A percentile compares a stretch with the other conserved stretches of the same genome.
These are phyloP conservation scores for Varanus salvator DNA, from an alignment of 2,113 vertebrate species.

Conservation along the genomic window DNA sequence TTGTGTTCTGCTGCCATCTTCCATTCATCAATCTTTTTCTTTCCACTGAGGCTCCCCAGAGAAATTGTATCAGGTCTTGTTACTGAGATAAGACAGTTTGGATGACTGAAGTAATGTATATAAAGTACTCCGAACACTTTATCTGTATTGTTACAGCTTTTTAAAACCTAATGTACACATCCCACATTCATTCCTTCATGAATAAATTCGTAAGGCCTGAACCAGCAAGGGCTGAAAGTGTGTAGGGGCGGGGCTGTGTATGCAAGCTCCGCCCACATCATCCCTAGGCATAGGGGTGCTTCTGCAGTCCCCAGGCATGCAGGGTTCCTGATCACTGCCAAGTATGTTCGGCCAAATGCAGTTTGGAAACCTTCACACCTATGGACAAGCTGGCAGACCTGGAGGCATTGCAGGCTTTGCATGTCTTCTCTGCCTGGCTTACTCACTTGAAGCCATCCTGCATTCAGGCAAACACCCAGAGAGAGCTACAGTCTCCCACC, in stretches of 20 bases:
- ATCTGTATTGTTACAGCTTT: not conserved
- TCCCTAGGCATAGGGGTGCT: too few relatives aligned
- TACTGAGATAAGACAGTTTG: not conserved
- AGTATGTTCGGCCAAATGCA: too few relatives aligned
- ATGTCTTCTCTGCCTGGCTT: too few relatives aligned
- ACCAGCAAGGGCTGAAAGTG: too few relatives aligned
- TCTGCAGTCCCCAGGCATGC: too few relatives aligned
- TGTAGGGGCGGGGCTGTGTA: too few relatives aligned
- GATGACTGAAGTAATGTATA: not conserved
- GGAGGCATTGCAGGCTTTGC: too few relatives aligned
- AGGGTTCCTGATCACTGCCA: too few relatives aligned
- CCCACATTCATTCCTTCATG: not conserved
- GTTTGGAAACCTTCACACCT: too few relatives aligned
- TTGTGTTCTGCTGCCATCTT: not conserved
- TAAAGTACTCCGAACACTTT: not conserved
- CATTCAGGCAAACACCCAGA: not conserved
- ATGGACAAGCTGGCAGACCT: too few relatives aligned
- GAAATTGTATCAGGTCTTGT: not conserved
- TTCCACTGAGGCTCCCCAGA: not conserved
- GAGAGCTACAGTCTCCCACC: not conserved
- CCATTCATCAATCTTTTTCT: not conserved
- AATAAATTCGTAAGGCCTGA: not conserved
- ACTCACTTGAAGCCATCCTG: too few relatives aligned
- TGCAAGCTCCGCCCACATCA: too few relatives aligned
- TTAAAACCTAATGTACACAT: not conserved